These are phyloP conservation scores for Keiferia lycopersicella DNA, from an alignment of 2,888 invertebrate genomes.

Conservation along the genomic window DNA sequence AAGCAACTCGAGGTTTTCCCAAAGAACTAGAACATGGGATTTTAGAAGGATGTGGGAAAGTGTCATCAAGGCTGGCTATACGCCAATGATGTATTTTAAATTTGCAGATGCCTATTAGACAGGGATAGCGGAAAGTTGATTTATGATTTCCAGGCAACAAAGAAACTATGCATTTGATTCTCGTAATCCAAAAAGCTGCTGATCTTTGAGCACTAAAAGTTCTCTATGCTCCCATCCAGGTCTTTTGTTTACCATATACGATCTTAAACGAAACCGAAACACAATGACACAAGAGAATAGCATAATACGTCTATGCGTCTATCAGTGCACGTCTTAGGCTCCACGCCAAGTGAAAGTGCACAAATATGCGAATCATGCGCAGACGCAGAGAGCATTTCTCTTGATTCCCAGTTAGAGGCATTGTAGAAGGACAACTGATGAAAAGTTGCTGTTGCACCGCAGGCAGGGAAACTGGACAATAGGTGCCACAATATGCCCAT, in stretches of 20 bases:
- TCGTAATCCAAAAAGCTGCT: neutral
- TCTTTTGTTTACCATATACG: neutral
- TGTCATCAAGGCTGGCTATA: too few species aligned
- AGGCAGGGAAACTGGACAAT: constrained; percentile 13
- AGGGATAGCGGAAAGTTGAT: too few species aligned
- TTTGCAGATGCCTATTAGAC: too few species aligned
- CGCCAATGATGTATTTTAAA: too few species aligned
- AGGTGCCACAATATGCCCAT: neutral
- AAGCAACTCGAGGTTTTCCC: too few species aligned
- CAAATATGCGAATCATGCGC: constrained; percentile 45
- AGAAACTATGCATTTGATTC: neutral
- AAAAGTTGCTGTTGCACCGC: neutral
- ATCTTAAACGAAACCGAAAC: neutral
- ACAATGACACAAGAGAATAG: constrained; percentile 14
- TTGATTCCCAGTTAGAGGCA: constrained; percentile 36
- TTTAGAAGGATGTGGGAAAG: too few species aligned
- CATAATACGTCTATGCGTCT: constrained; percentile 19
- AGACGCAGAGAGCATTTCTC: constrained; percentile 42
- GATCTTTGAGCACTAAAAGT: neutral
- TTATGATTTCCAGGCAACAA: too few species aligned
- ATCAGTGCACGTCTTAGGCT: constrained; percentile 25
- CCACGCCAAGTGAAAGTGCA: constrained; percentile 54
- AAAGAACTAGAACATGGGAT: too few species aligned
- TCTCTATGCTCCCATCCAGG: neutral
- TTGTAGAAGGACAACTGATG: constrained; percentile 20